These are phyloP conservation scores for Leptestheria dahalacensis DNA, from an alignment of 1,140 invertebrate genomes.

Conservation along the genomic window DNA sequence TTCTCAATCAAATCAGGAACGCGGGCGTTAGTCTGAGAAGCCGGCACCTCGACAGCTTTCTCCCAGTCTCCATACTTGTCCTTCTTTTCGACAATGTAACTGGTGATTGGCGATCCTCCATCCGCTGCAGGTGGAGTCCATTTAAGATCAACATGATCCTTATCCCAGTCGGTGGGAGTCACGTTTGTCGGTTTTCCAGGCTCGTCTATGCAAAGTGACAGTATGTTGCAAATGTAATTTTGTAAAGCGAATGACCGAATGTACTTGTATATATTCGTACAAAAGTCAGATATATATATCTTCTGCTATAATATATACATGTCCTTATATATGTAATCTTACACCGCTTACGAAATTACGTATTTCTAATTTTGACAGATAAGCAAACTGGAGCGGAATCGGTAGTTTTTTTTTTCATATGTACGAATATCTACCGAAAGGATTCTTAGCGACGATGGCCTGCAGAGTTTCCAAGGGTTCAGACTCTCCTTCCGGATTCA, in stretches of 20 bases:
- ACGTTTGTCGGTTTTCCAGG: constrained; percentile 83
- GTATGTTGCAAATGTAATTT: too few relatives aligned
- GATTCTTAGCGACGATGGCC: constrained; percentile 87
- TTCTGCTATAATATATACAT: too few relatives aligned
- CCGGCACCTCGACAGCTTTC: constrained; percentile 68
- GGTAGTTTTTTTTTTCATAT: too few relatives aligned
- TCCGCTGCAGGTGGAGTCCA: constrained; percentile 67
- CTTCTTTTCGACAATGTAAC: constrained; percentile 81
- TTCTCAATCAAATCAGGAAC: constrained; percentile 82
- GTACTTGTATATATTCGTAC: too few relatives aligned
- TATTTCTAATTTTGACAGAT: too few relatives aligned
- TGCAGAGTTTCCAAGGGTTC: constrained; percentile 75
- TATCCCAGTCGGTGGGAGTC: constrained; percentile 88
- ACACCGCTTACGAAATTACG: too few relatives aligned
- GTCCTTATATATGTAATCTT: too few relatives aligned
- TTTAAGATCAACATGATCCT: constrained; percentile 77
- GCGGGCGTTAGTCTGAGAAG: constrained; percentile 58
- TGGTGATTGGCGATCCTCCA: constrained; percentile 71
- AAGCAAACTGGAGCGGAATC: too few relatives aligned
- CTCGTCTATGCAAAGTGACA: constrained; percentile 43
- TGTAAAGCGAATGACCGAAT: too few relatives aligned
- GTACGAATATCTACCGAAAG: too few relatives aligned
- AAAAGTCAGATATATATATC: too few relatives aligned
- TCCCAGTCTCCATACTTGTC: constrained; percentile 91
- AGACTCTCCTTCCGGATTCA: constrained; percentile 92